Evolutionary conservation across 1,140 invertebrate species (phyloP), one percentile per base, ranked within the genome.

Genomic region (Bombus picipes): DNA sequence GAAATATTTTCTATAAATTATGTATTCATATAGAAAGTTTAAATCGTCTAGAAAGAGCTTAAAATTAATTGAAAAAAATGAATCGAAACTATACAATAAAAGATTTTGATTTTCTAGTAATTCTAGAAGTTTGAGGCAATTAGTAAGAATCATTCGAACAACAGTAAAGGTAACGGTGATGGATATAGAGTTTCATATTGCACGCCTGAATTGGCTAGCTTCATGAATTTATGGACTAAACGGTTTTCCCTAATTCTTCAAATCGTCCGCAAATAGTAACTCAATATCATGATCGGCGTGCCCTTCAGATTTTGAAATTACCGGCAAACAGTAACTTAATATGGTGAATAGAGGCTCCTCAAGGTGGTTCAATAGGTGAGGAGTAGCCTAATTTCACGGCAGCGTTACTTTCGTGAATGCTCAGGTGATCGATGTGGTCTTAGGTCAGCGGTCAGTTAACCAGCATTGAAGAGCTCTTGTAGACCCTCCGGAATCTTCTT

Each of bases 201-300:
- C 66, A 81, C 47, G 81, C 59, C 28, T 82, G 77, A 89, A 8
- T 28, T 37, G 10, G 1, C 25, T 32, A 22, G 59, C 74, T 85
- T 89, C 75, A 83, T 81, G 37, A 66, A 68, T 78, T 83, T 77
- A 34, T 43, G 22, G 53, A 41, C 59, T 59, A 43, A 83, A 65
- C 66, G 62, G 9, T 79, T 81, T 89, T 86, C 72, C 81, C 83
- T 90, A 89, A 89, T 91, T 87, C 76, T 81, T 78, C 32, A 87
- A 89, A 91, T 89, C 83, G 85, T 81, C 75, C 53, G 76, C 86
- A 86, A 91, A 89, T 74, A 89, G 90, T 89, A 91, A 91, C 57
- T 88, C 80, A 89, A 91, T 91, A 89, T 83, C 81, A 70, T 68
- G 70, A 86, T 83, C 59, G 65, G 68, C 28, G 22, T 68, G 70